Evolutionary conservation across 1,140 invertebrate genomes (phyloP).

Genomic region (Drosophila carrolli): DNA sequence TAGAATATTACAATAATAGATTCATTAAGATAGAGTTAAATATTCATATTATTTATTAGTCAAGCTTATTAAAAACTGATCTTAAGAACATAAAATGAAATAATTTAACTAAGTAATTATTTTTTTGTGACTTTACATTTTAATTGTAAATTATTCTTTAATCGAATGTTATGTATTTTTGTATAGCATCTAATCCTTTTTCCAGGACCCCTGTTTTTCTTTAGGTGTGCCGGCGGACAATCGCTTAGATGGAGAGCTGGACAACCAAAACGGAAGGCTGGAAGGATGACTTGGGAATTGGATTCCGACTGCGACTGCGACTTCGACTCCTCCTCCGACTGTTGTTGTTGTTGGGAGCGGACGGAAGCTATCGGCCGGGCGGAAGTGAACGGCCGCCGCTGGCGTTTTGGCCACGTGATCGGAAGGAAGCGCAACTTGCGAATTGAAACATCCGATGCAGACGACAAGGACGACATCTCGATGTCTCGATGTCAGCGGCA

Average conservation of each 20-base stretch:
- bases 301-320: conserved; percentile 1
- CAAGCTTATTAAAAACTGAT: too few relatives aligned
- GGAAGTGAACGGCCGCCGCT: conserved; percentile 78
- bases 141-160: too few relatives aligned
- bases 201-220: neutral
- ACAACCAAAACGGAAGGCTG: conserved; percentile 9
- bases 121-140: too few relatives aligned
- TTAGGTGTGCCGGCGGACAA: conserved; percentile 1
- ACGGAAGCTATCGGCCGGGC: conserved; percentile 79
- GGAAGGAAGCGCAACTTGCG: conserved; percentile 80
- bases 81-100: too few relatives aligned
- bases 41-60: too few relatives aligned
- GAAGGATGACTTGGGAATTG: conserved; percentile 12
- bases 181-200: too few relatives aligned
- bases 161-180: too few relatives aligned
- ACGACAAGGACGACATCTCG: conserved; percentile 22
- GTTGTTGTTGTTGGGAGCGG: conserved; percentile 47
- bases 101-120: too few relatives aligned
- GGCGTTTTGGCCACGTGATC: conserved; percentile 77
- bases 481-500: conserved; percentile 21
- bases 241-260: conserved; percentile 21
- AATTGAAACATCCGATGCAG: conserved; percentile 81
- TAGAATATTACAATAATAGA: too few relatives aligned
- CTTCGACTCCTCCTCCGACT: neutral
- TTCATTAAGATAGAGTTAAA: too few relatives aligned